phyloP scores from a whole-genome alignment of 1,140 invertebrate genomes.

The Anastatus disparis region DNA sequence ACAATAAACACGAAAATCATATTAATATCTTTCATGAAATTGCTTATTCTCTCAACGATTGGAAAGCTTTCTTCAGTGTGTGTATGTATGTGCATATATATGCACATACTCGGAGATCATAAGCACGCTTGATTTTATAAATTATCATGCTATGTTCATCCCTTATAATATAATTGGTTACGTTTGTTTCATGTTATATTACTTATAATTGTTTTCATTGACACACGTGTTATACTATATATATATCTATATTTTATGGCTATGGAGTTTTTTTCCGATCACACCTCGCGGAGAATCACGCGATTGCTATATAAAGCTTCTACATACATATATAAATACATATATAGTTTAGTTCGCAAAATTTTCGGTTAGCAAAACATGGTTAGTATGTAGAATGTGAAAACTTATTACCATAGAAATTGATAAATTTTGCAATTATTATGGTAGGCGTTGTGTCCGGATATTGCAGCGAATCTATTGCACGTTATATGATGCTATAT shows the following conservation, averaged over 20 bases:
- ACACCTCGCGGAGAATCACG: background rate
- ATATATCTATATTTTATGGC: too few relatives aligned
- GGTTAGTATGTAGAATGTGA: background rate
- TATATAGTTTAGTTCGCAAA: too few relatives aligned
- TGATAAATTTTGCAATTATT: background rate
- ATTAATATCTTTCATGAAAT: too few relatives aligned
- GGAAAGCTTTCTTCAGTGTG: too few relatives aligned
- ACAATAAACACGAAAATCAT: too few relatives aligned
- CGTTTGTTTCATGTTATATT: slow-evolving; percentile 20
- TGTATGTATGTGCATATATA: too few relatives aligned
- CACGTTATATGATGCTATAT: background rate
- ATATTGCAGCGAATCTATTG: background rate
- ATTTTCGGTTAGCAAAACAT: background rate
- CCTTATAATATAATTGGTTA: slow-evolving; percentile 13
- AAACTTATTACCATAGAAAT: slow-evolving; percentile 1
- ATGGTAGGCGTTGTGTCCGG: background rate
- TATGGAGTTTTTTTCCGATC: background rate
- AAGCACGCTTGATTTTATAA: background rate
- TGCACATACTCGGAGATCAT: too few relatives aligned
- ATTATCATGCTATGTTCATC: slow-evolving; percentile 18
- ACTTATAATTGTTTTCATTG: background rate
- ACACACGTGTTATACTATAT: background rate
- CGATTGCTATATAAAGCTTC: background rate
- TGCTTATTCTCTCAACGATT: too few relatives aligned
- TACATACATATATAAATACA: background rate